phyloP scores from a whole-genome alignment of 2,888 invertebrate species.

The Drosophila phalerata region DNA sequence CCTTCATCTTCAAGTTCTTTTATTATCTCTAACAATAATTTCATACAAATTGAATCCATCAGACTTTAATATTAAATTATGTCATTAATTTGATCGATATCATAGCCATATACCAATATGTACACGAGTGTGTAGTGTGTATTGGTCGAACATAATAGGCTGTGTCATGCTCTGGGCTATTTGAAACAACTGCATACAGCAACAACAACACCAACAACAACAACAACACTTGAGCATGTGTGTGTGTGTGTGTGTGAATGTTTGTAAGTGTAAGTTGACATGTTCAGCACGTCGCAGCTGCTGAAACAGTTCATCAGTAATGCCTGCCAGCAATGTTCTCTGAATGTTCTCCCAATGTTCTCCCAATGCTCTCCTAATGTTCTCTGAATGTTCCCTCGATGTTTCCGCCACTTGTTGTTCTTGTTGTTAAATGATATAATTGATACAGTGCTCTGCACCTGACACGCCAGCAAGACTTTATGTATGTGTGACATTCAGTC shows the following conservation, averaged over 20 bases:
- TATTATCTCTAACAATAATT: neutral
- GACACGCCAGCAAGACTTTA: constrained; percentile 48
- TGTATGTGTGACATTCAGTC: neutral
- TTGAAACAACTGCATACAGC: constrained; percentile 14
- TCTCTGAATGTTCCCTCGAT: constrained; percentile 26
- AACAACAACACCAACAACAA: neutral
- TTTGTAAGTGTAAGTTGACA: constrained; percentile 33
- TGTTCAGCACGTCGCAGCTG: constrained; percentile 39
- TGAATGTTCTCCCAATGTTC: too few relatives aligned
- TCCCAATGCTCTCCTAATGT: constrained; percentile 22
- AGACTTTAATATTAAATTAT: constrained; percentile 11
- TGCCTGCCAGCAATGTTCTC: constrained; percentile 39
- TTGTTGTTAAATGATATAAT: constrained; percentile 55
- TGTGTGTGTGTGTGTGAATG: constrained; percentile 8
- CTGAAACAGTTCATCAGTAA: constrained; percentile 39
- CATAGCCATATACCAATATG: neutral
- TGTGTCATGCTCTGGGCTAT: constrained; percentile 20
- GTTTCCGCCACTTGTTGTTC: constrained; percentile 43
- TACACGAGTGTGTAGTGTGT: neutral
- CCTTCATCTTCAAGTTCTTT: neutral
- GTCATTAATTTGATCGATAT: constrained; percentile 22
- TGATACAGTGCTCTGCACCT: constrained; percentile 58
- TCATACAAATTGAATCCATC: constrained; percentile 4
- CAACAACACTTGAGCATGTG: neutral
- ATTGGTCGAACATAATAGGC: constrained; percentile 10